Evolutionary conservation across 2,113 vertebrate genomes (phyloP).

Genomic region (Hippocampus barbouri): DNA sequence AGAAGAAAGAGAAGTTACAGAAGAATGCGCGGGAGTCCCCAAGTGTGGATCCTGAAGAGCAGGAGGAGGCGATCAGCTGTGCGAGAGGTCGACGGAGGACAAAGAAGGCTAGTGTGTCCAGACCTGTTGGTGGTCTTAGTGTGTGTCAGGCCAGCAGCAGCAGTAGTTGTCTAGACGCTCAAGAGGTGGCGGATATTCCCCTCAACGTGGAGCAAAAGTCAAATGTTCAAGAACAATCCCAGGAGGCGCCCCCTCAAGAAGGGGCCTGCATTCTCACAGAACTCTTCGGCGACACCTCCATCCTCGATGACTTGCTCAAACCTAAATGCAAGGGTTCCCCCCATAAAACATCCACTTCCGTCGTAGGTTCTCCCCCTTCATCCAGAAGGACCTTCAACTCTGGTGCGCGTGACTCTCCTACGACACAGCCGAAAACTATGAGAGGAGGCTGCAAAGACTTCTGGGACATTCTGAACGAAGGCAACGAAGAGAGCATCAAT

Average conservation of each 20-base stretch:
- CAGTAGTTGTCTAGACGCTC: conserved; percentile 46
- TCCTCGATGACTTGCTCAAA: conserved; percentile 84
- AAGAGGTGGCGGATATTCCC: conserved; percentile 39
- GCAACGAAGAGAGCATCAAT: conserved; percentile 82
- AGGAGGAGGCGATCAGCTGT: conserved; percentile 34
- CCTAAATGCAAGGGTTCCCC: conserved; percentile 45
- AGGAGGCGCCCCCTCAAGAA: background rate
- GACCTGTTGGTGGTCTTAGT: conserved; percentile 51
- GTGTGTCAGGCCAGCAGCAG: conserved; percentile 33
- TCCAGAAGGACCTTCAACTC: conserved; percentile 5
- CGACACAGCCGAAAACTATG: conserved; percentile 48
- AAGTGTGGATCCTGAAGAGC: conserved; percentile 39
- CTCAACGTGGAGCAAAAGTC: conserved; percentile 7
- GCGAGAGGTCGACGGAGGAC: conserved; percentile 52
- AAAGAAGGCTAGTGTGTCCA: conserved; percentile 55
- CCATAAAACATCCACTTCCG: conserved; percentile 6
- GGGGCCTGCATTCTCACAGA: conserved; percentile 59
- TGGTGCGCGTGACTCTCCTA: background rate
- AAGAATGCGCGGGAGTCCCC: conserved; percentile 33
- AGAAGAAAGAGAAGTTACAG: conserved; percentile 32
- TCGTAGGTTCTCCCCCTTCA: background rate
- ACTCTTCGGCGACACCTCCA: conserved; percentile 89
- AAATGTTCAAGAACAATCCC: conserved; percentile 12
- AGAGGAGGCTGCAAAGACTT: conserved; percentile 82
- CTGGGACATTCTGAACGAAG: conserved; percentile 92